Evolutionary conservation across 2,113 vertebrate species (phyloP), one percentile per base, ranked within the genome.

Genomic region (Nipponia nippon): DNA sequence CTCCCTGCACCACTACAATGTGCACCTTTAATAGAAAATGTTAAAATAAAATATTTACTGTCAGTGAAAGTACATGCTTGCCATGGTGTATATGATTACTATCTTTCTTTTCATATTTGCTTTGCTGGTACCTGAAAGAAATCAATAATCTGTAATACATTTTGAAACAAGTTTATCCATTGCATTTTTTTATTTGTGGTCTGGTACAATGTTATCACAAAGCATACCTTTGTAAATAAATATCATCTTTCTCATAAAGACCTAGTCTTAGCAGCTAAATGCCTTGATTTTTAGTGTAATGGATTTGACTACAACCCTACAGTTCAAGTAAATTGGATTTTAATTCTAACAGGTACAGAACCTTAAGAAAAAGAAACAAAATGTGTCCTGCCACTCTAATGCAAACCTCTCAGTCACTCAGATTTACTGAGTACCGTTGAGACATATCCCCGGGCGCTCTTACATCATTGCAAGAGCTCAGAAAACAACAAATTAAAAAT

Each of bases 161-260:
- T 95, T 97, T 92, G n/a, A 93, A 87, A 65, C 12, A 87, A 72
- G 53, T 90, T 94, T 81, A 89, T 63, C 72, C 34, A 92, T 70
- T 1, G 1, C 40, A 25, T 50, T 55, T 91, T 66, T 94, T 89
- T 27, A 67, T 71, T 84, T 90, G 23, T 26, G 78, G 11, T 38
- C 76, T 71, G 6, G 11, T 56, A 50, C 21, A 75, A 25, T 44
- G 10, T 79, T 93, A 83, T 87, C 61, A 95, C 77, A 87, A 83
- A 84, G 47, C 40, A 44, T 66, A 27, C 40, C 10, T 88, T 81
- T 73, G 11, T 55, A 66, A 89, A 95, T 53, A 93, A 91, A 30
- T 59, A 23, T 62, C 18, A 23, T 62, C 18, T 90, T 89, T 58
- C 52, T 69, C 7, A 6, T 32, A 50, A 88, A 83, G 22, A 59